A percentile compares a stretch with the other conserved stretches of the same genome.
phyloP scores from a whole-genome alignment of 1,140 invertebrate species.

The Pectinophora gossypiella region DNA sequence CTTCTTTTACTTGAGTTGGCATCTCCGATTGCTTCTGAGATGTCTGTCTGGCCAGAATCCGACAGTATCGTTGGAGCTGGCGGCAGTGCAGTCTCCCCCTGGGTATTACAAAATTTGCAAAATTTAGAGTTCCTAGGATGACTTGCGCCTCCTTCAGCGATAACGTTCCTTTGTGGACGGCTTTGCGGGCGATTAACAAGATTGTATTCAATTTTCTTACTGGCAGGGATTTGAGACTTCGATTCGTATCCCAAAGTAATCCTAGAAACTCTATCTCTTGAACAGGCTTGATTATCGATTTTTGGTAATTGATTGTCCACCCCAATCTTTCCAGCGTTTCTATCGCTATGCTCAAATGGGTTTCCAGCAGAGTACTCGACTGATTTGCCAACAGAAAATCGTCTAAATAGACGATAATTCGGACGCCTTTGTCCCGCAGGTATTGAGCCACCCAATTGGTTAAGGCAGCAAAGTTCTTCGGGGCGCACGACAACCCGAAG shows the following conservation, averaged over 20 bases:
- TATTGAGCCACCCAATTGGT: constrained; percentile 46
- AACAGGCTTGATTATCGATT: constrained; percentile 32
- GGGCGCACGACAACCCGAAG: constrained; percentile 40
- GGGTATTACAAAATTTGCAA: constrained; percentile 61
- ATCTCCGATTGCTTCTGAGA: background rate
- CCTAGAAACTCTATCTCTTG: constrained; percentile 38
- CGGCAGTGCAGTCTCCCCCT: constrained; percentile 46
- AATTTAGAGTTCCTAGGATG: constrained; percentile 3
- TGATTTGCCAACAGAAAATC: constrained; percentile 26
- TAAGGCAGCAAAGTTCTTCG: constrained; percentile 36
- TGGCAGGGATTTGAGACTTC: constrained; percentile 23
- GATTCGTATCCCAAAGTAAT: constrained; percentile 35
- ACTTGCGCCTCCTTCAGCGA: background rate
- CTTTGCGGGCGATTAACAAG: background rate
- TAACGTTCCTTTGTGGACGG: background rate
- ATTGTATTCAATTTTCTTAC: background rate
- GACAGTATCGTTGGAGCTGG: constrained; percentile 11
- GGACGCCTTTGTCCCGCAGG: constrained; percentile 19
- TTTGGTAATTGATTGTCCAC: constrained; percentile 37
- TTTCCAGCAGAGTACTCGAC: background rate
- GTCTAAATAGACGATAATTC: constrained; percentile 33
- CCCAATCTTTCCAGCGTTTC: constrained; percentile 18
- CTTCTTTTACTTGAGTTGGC: background rate
- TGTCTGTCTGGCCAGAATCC: constrained; percentile 8
- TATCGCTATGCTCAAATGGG: constrained; percentile 7